These are phyloP conservation scores for Tholera decimalis DNA, from an alignment of 2,888 invertebrate genomes.

Conservation along the genomic window DNA sequence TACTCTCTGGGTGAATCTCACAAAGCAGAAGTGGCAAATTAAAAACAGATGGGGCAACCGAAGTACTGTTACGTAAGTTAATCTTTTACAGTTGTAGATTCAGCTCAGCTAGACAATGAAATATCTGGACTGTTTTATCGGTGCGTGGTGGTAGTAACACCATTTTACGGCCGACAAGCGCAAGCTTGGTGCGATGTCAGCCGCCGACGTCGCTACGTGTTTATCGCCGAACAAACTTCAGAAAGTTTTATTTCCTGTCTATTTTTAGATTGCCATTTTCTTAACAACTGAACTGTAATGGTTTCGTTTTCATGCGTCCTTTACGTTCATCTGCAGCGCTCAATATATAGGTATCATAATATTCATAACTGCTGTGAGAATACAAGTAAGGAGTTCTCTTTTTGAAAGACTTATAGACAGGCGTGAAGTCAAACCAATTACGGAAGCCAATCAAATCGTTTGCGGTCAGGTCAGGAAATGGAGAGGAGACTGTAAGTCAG, in stretches of 20 bases:
- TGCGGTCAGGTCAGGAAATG: slow-evolving; percentile 13
- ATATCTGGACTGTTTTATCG: slow-evolving; percentile 74
- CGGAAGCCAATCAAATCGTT: slow-evolving; percentile 31
- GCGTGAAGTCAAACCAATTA: slow-evolving; percentile 32
- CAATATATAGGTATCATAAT: slow-evolving; percentile 25
- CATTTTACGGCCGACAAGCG: slow-evolving; percentile 75
- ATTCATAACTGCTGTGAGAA: slow-evolving; percentile 15
- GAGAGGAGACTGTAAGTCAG: neutral
- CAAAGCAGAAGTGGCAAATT: slow-evolving; percentile 53
- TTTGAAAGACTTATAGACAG: slow-evolving; percentile 15
- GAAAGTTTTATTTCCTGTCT: slow-evolving; percentile 64
- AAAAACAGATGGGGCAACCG: slow-evolving; percentile 55
- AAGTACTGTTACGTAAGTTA: slow-evolving; percentile 62
- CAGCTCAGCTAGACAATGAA: slow-evolving; percentile 74
- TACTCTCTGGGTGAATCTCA: slow-evolving; percentile 42
- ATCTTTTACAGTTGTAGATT: slow-evolving; percentile 71
- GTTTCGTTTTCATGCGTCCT: slow-evolving; percentile 14
- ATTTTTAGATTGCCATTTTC: slow-evolving; percentile 67
- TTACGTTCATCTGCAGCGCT: slow-evolving; percentile 30
- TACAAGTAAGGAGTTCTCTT: neutral
- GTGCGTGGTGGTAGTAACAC: slow-evolving; percentile 66
- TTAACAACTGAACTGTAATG: slow-evolving; percentile 39
- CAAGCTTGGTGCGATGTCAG: slow-evolving; percentile 41
- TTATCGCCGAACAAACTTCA: slow-evolving; percentile 72
- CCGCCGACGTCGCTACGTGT: slow-evolving; percentile 60